Conservation (phyloP, 1,140 invertebrate genomes). For the Hestina assimilis region DNA sequence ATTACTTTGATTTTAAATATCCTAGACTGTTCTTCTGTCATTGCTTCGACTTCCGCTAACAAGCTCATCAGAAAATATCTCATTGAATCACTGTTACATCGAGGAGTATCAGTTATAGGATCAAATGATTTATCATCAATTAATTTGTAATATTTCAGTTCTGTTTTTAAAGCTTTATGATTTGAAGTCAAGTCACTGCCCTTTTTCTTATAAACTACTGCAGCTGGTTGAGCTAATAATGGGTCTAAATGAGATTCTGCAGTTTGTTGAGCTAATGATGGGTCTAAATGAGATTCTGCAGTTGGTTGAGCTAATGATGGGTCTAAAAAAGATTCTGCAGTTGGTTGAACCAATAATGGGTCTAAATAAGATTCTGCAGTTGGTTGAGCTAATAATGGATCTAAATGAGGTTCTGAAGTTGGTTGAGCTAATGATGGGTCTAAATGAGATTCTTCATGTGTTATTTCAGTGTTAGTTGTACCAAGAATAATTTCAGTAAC, state of each 20-base stretch:
- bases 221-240: not conserved
- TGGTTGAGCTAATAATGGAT: no score
- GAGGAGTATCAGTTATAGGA: not conserved
- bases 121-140: constrained; percentile 1
- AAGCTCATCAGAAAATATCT: constrained; percentile 42
- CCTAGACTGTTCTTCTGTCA: constrained; percentile 4
- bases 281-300: no score
- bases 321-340: no score
- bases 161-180: constrained; percentile 6
- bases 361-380: no score
- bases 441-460: not conserved
- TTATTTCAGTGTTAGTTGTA: constrained; percentile 12
- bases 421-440: no score
- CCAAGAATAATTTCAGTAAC: constrained; percentile 20
- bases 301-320: no score
- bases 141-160: not conserved
- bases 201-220: constrained; percentile 15
- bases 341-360: not conserved
- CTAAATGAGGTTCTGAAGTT: no score
- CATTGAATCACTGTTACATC: constrained; percentile 26
- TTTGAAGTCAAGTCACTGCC: not conserved
- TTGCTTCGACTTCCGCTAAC: constrained; percentile 31
- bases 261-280: no score
- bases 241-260: not conserved
- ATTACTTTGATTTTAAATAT: constrained; percentile 16